Evolutionary conservation across 2,888 invertebrate genomes (phyloP), one percentile per base, ranked within the genome.

Genomic region (Rhaphigaster nebulosa): DNA sequence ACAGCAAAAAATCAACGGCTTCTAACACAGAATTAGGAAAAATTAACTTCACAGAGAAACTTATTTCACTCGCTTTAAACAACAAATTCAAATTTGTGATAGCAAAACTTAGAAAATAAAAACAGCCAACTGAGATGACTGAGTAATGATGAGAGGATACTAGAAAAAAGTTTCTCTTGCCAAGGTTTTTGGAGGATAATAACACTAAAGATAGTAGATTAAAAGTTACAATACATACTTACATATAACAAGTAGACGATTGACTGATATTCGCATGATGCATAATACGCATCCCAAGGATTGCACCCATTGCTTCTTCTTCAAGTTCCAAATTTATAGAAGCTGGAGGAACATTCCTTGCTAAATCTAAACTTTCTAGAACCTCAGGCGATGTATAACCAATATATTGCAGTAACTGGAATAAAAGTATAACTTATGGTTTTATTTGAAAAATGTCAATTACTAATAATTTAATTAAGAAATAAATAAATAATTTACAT

Each of bases 321-420:
- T 99, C 98, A 2, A 96, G 94, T 92, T 96, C 96, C 38, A 95
- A 94, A 90, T 96, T 96, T 92, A 98, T 94, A 0, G 97, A 96
- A 20, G 93, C 93, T 56, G 96, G 96, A 3, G 98, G 97, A 91
- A 96, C 96, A 94, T 98, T 98, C 91, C 98, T 94, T 84, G 97
- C 95, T 54, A 95, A 95, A 56, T 96, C 96, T 91, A 95, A 94
- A 90, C 94, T 94, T 91, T 96, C 95, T 87, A 96, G 94, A 93
- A 98, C 97, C 94, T 99, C 99, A 0, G 98, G 97, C 93, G 98
- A 98, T 3, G 98, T 97, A 94, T 97, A 96, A 0, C 98, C 98
- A 93, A 99, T 96, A 94, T 98, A 98, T 93, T 97, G 96, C 91
- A 99, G 94, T 91, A 98, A 95, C 98, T 98, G 93, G 5, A 93